A percentile compares a stretch with the other conserved stretches of the same genome.
phyloP scores from a whole-genome alignment of 2,113 vertebrate species.

The Apeltes quadracus region DNA sequence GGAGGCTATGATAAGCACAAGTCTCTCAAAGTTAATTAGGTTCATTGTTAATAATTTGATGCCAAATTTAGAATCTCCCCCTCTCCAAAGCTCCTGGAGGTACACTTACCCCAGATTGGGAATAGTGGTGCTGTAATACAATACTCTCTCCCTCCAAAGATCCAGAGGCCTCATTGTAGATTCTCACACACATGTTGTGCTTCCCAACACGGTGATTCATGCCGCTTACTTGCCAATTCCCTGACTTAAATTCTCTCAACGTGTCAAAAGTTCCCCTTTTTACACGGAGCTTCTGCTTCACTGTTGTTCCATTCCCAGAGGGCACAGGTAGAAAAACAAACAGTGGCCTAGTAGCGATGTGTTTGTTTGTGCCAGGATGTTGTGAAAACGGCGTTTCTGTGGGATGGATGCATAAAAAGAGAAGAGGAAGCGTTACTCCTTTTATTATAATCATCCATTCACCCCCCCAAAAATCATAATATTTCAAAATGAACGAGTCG shows the following conservation, averaged over 20 bases:
- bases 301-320: neutral
- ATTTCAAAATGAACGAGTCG: slow-evolving; percentile 3
- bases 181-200: slow-evolving; percentile 16
- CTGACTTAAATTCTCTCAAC: slow-evolving; percentile 6
- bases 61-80: slow-evolving; percentile 65
- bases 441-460: slow-evolving; percentile 34
- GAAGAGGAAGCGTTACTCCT: slow-evolving; percentile 18
- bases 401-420: slow-evolving; percentile 1
- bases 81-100: slow-evolving; percentile 62
- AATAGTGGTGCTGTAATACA: slow-evolving; percentile 46
- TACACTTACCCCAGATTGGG: slow-evolving; percentile 71
- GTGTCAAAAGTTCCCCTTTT: slow-evolving; percentile 7
- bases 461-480: slow-evolving; percentile 7
- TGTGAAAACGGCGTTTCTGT: slow-evolving; percentile 9
- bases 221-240: slow-evolving; percentile 5
- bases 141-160: slow-evolving; percentile 44
- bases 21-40: slow-evolving; percentile 64
- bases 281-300: neutral
- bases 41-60: slow-evolving; percentile 70
- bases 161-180: slow-evolving; percentile 37
- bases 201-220: slow-evolving; percentile 14
- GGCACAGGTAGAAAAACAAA: neutral
- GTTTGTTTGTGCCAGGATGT: neutral
- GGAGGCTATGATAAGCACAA: slow-evolving; percentile 53
- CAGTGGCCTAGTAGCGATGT: neutral